Conservation (phyloP, 2,113 vertebrate species). For the Arizona elegans region DNA sequence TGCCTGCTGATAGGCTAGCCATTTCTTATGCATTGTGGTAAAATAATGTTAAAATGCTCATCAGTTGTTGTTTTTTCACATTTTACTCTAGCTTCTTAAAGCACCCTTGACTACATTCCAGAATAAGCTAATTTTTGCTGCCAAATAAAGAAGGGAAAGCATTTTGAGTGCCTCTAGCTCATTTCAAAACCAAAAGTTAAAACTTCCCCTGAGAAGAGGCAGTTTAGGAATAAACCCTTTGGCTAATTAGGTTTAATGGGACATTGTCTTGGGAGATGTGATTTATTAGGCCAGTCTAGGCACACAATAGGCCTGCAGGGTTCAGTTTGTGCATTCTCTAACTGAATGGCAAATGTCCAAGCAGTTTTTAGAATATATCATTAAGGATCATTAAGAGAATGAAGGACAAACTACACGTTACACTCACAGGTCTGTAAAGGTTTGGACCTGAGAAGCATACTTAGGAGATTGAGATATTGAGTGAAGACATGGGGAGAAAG, state of each 20-base stretch:
- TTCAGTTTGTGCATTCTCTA: conserved; percentile 44
- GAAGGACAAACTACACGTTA: not conserved
- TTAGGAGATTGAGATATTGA: not conserved
- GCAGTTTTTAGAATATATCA: conserved; percentile 45
- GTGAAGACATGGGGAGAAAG: not conserved
- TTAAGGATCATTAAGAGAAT: conserved; percentile 28
- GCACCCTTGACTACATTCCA: conserved; percentile 13
- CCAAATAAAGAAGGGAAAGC: conserved; percentile 54
- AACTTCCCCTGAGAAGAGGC: conserved; percentile 58
- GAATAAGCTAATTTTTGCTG: conserved; percentile 45
- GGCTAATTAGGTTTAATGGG: conserved; percentile 70
- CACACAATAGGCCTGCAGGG: conserved; percentile 60
- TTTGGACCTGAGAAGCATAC: not conserved
- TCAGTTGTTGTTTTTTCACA: accelerated
- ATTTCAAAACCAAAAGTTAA: conserved; percentile 69
- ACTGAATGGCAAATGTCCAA: conserved; percentile 61
- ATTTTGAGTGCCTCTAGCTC: conserved; percentile 60
- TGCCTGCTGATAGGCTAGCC: not conserved
- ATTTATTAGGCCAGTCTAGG: conserved; percentile 67
- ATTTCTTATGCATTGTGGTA: not conserved
- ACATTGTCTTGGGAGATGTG: conserved; percentile 67
- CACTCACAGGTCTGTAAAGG: not conserved
- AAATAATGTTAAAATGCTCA: not conserved
- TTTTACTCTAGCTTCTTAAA: not conserved
- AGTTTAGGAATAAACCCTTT: conserved; percentile 65